Conservation (phyloP, 1,140 invertebrate species). For the Diabrotica virgifera region DNA sequence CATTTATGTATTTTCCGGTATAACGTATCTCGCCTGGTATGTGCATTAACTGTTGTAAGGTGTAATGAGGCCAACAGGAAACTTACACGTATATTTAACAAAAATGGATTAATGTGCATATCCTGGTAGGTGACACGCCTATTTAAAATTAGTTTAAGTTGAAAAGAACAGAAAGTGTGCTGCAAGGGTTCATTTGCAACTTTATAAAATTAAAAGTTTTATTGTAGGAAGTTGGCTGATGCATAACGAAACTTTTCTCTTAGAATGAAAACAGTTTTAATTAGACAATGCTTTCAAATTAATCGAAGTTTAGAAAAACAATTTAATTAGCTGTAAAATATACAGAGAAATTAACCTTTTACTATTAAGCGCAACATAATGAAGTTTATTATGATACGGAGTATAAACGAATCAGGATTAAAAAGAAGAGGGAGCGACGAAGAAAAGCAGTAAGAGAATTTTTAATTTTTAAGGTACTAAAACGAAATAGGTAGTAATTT, state of each 20-base stretch:
- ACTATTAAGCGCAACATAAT: slow-evolving; percentile 24
- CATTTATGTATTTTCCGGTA: no score
- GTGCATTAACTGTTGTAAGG: no score
- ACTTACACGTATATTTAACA: neutral
- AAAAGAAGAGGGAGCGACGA: slow-evolving; percentile 25
- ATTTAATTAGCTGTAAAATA: slow-evolving; percentile 22
- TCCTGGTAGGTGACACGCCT: neutral
- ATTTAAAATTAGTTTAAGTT: neutral
- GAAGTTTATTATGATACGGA: slow-evolving; percentile 30
- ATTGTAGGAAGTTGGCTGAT: neutral
- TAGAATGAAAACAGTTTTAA: slow-evolving; percentile 14
- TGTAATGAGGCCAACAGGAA: no score
- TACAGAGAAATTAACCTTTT: slow-evolving; percentile 22
- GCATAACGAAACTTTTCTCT: slow-evolving; percentile 2
- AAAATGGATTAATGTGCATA: neutral
- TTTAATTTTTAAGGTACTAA: slow-evolving; percentile 46
- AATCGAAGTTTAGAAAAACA: slow-evolving; percentile 22
- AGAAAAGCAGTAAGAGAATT: slow-evolving; percentile 36
- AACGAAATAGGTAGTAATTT: slow-evolving; percentile 47
- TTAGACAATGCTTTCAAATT: slow-evolving; percentile 18
- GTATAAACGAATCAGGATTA: slow-evolving; percentile 33
- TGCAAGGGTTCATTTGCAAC: neutral
- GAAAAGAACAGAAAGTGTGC: neutral
- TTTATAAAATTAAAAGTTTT: slow-evolving; percentile 1
- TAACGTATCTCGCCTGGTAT: no score